These are phyloP conservation scores for Pristionchus fissidentatus DNA, from an alignment of 2,888 invertebrate genomes.

Conservation along the genomic window DNA sequence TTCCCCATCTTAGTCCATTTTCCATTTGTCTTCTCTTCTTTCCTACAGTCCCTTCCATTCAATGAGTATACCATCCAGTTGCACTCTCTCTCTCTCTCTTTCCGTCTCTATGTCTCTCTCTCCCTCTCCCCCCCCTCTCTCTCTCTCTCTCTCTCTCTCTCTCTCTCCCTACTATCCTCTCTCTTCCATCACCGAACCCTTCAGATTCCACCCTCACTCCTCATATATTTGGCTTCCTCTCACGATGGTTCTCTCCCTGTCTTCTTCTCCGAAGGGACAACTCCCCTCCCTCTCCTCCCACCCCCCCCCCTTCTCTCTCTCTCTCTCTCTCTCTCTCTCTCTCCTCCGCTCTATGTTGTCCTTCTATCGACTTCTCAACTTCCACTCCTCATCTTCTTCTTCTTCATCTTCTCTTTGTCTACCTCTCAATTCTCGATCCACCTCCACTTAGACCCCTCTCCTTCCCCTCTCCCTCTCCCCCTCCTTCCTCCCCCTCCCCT, in stretches of 20 bases:
- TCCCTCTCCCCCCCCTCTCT: slow-evolving; percentile 9
- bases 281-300: neutral
- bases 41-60: slow-evolving; percentile 7
- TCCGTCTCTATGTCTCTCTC: neutral
- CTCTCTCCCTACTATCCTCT: neutral
- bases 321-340: too few relatives aligned
- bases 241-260: slow-evolving; percentile 43
- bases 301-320: neutral
- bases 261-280: slow-evolving; percentile 32
- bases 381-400: slow-evolving; percentile 25
- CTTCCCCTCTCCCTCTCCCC: neutral
- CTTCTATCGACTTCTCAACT: slow-evolving; percentile 32
- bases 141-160: slow-evolving; percentile 1
- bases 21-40: neutral
- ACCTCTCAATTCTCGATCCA: slow-evolving; percentile 7
- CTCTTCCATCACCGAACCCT: neutral
- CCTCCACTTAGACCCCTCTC: slow-evolving; percentile 22
- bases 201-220: slow-evolving; percentile 29
- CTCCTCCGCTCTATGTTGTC: neutral
- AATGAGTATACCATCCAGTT: neutral
- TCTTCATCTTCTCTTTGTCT: neutral
- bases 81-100: neutral
- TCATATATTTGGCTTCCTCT: slow-evolving; percentile 43
- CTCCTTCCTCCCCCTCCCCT: neutral
- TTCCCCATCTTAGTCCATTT: neutral